Evolutionary conservation across 2,888 invertebrate genomes (phyloP).

Genomic region (Salticus scenicus): DNA sequence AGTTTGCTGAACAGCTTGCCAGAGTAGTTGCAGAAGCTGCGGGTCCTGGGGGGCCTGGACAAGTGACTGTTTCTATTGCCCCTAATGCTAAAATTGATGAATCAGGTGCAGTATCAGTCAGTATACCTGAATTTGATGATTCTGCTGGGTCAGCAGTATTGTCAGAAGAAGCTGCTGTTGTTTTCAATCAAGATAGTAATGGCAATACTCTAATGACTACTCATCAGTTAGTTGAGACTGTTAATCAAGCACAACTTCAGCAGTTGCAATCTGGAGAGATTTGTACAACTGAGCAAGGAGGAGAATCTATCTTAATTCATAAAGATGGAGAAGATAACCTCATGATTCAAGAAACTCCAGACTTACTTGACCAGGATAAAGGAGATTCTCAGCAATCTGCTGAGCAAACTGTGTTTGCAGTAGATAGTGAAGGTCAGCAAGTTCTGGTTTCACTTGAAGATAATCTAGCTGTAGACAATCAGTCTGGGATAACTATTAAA

Average conservation of each 20-base stretch:
- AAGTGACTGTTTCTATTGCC: conserved; percentile 65
- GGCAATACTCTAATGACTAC: conserved; percentile 36
- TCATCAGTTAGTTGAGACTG: conserved; percentile 57
- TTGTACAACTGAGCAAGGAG: conserved; percentile 40
- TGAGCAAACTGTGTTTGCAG: conserved; percentile 40
- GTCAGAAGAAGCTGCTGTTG: conserved; percentile 57
- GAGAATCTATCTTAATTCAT: conserved; percentile 54
- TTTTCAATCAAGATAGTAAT: conserved; percentile 48
- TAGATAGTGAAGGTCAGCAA: conserved; percentile 40
- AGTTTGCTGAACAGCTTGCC: conserved; percentile 67
- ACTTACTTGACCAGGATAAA: conserved; percentile 19
- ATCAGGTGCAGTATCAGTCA: conserved; percentile 58
- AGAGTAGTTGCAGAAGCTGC: conserved; percentile 67
- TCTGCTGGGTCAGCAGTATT: conserved; percentile 52
- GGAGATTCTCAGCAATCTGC: conserved; percentile 46
- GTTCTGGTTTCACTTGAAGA: conserved; percentile 50
- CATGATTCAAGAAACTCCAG: conserved; percentile 40
- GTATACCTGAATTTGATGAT: conserved; percentile 64
- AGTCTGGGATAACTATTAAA: conserved; percentile 25
- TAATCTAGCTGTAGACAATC: conserved; percentile 18
- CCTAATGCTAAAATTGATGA: conserved; percentile 51
- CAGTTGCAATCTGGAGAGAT: conserved; percentile 48
- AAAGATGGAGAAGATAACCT: conserved; percentile 42
- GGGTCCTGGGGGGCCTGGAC: conserved; percentile 45
- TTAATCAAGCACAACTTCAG: conserved; percentile 48